Conservation (phyloP, 2,888 invertebrate genomes). For the Drosophila borborema region DNA sequence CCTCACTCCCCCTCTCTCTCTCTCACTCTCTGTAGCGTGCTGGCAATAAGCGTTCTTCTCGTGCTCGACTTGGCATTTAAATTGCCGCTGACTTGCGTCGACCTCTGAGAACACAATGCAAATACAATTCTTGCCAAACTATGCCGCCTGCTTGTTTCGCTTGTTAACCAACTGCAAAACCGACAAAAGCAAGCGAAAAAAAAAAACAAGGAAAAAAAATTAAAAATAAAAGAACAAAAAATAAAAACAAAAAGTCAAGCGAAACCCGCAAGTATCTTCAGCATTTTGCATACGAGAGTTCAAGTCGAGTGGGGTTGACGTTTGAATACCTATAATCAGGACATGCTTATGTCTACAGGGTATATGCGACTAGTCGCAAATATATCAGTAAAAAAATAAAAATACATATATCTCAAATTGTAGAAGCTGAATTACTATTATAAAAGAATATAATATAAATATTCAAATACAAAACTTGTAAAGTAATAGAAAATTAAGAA, state of each 20-base stretch:
- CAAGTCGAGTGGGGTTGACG: conserved; percentile 50
- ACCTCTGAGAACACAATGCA: conserved; percentile 62
- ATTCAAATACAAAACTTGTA: no score
- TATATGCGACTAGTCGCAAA: not conserved
- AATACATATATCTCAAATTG: no score
- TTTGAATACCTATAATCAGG: conserved; percentile 21
- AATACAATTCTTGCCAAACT: conserved; percentile 69
- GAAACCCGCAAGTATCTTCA: conserved; percentile 46
- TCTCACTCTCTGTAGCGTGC: not conserved
- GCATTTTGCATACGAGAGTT: conserved; percentile 66
- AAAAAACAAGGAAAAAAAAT: conserved; percentile 3
- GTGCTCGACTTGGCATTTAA: conserved; percentile 72
- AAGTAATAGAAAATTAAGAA: no score
- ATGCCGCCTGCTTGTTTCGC: conserved; percentile 76
- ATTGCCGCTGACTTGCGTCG: conserved; percentile 67
- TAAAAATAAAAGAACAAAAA: conserved; percentile 23
- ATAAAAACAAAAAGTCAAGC: conserved; percentile 34
- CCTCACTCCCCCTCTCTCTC: not conserved
- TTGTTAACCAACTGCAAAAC: conserved; percentile 69
- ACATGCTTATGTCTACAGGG: not conserved
- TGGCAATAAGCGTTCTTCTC: conserved; percentile 30
- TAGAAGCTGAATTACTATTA: no score
- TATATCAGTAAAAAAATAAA: not conserved
- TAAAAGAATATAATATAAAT: no score
- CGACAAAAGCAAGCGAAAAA: conserved; percentile 34